Percentiles rank a stretch among this genome's conserved stretches.
These are phyloP conservation scores for Chaetodon auriga DNA, from an alignment of 2,113 vertebrate genomes.

Conservation along the genomic window DNA sequence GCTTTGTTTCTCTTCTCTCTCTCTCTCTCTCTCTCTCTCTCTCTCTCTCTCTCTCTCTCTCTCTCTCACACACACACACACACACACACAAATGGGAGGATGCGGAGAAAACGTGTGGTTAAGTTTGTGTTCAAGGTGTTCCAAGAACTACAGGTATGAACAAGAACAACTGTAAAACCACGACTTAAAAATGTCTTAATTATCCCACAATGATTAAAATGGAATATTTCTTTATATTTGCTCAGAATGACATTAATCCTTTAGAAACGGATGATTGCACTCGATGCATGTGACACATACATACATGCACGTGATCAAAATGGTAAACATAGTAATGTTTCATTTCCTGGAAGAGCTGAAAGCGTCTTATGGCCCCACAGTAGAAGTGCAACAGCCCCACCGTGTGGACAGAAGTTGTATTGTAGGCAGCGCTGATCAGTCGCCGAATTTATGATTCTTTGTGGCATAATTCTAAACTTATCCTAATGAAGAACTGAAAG, in stretches of 20 bases:
- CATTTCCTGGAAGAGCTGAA: not conserved
- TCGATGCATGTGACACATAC: not conserved
- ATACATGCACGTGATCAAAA: not conserved
- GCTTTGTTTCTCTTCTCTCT: not conserved
- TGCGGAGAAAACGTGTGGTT: slow-evolving; percentile 24
- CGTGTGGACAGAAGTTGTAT: slow-evolving; percentile 23
- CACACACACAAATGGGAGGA: slow-evolving; percentile 22
- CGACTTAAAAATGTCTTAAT: not conserved
- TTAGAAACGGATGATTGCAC: not conserved
- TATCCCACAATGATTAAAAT: too few species aligned
- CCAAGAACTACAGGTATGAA: not conserved
- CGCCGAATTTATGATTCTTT: not conserved
- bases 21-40: not conserved
- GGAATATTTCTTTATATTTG: too few species aligned
- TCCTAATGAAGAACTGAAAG: too few species aligned
- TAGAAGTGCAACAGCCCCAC: slow-evolving; percentile 2
- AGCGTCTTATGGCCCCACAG: not conserved
- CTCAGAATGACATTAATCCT: not conserved
- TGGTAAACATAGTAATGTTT: not conserved
- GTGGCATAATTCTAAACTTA: not conserved
- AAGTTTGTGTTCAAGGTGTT: slow-evolving; percentile 3
- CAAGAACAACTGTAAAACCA: not conserved
- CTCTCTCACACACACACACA: not conserved
- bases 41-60: not conserved
- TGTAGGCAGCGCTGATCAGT: not conserved